Percentiles rank a stretch among this genome's conserved stretches.
phyloP scores from a whole-genome alignment of 2,113 vertebrate species.

The Calonectris borealis region DNA sequence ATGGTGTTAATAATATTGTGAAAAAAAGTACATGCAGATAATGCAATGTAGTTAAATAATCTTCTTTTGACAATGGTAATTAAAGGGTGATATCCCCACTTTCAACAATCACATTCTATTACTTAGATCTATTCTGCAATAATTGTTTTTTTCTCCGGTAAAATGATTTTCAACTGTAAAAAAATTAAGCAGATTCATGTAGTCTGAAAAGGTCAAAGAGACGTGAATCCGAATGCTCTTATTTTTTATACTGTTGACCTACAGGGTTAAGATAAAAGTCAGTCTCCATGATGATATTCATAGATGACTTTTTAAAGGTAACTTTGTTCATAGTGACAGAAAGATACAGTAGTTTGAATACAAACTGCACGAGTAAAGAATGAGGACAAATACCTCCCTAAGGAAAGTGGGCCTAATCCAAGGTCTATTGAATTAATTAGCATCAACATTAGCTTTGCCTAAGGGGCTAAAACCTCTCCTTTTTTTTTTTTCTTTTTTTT shows the following conservation, averaged over 20 bases:
- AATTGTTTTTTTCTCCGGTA: neutral
- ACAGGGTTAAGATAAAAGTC: constrained; percentile 61
- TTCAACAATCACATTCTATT: neutral
- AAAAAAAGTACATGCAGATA: neutral
- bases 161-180: constrained; percentile 39
- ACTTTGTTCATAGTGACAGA: constrained; percentile 54
- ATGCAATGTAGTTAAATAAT: neutral
- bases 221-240: constrained; percentile 39
- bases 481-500: too few relatives aligned
- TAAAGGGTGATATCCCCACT: constrained; percentile 15
- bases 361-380: constrained; percentile 25
- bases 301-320: constrained; percentile 62
- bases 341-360: constrained; percentile 33
- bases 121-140: neutral
- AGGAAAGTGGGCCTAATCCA: constrained; percentile 31
- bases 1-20: neutral
- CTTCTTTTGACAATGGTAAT: neutral
- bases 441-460: constrained; percentile 9
- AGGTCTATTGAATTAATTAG: constrained; percentile 54
- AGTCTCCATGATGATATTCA: constrained; percentile 56
- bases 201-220: constrained; percentile 54
- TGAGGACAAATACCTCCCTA: constrained; percentile 47
- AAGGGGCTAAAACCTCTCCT: neutral
- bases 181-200: constrained; percentile 48
- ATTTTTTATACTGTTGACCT: constrained; percentile 60